phyloP scores from a whole-genome alignment of 2,888 invertebrate species.

The Nomada hirtipes region DNA sequence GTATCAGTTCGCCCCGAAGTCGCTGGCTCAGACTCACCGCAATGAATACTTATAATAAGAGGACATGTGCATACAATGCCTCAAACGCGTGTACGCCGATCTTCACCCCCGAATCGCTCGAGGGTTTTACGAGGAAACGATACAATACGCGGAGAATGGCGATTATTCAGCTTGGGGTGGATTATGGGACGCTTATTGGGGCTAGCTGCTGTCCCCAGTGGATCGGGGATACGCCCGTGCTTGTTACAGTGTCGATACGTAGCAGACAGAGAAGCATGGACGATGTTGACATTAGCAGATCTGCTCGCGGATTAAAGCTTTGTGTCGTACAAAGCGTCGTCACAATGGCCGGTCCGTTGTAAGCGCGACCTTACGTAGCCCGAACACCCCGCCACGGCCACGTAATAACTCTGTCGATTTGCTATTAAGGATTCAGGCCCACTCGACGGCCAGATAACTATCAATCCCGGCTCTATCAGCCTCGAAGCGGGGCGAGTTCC shows the following conservation, averaged over 20 bases:
- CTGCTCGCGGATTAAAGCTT: constrained; percentile 83
- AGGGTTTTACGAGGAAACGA: constrained; percentile 72
- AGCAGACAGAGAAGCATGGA: constrained; percentile 65
- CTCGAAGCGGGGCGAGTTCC: constrained; percentile 1
- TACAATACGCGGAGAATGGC: constrained; percentile 78
- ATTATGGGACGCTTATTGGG: constrained; percentile 79
- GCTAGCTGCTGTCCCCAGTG: constrained; percentile 67
- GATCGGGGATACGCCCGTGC: constrained; percentile 54
- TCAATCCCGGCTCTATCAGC: constrained; percentile 47
- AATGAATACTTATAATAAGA: constrained; percentile 71
- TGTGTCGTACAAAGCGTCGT: constrained; percentile 78
- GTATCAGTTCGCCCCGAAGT: constrained; percentile 21
- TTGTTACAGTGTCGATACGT: constrained; percentile 1
- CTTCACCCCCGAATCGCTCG: constrained; percentile 70
- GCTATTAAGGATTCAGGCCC: constrained; percentile 74
- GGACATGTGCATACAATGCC: constrained; percentile 61
- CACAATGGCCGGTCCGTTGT: constrained; percentile 78
- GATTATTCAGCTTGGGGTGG: constrained; percentile 81
- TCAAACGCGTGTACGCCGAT: constrained; percentile 58
- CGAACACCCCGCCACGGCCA: constrained; percentile 63
- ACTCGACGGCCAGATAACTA: constrained; percentile 59
- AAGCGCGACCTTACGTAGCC: constrained; percentile 75
- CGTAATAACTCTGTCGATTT: constrained; percentile 79
- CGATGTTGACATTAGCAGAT: constrained; percentile 83
- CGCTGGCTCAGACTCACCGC: constrained; percentile 47